A percentile compares a stretch with the other conserved stretches of the same genome.
These are phyloP conservation scores for Hybognathus amarus DNA, from an alignment of 2,797 vertebrate species.

Conservation along the genomic window DNA sequence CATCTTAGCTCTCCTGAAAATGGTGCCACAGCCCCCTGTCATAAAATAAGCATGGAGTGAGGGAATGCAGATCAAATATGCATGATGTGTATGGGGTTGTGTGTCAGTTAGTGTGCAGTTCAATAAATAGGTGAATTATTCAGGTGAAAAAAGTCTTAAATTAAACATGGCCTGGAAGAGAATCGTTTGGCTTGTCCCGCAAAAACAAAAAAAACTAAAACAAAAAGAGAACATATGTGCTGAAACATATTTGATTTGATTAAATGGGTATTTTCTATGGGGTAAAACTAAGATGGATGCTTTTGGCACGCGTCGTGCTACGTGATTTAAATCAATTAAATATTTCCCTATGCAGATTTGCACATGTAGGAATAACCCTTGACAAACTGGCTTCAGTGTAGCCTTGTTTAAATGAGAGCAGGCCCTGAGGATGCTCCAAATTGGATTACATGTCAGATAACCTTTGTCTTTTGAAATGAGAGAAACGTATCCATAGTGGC, in stretches of 20 bases:
- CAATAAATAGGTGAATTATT: constrained; percentile 59
- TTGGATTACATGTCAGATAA: constrained; percentile 54
- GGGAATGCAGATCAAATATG: constrained; percentile 53
- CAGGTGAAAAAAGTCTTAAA: constrained; percentile 31
- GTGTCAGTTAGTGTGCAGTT: constrained; percentile 57
- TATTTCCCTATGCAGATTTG: constrained; percentile 34
- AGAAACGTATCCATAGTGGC: constrained; percentile 55
- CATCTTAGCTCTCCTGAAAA: constrained; percentile 5
- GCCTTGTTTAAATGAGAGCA: constrained; percentile 42
- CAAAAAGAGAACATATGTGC: background rate
- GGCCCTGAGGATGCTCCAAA: constrained; percentile 51
- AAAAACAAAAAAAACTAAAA: constrained; percentile 19
- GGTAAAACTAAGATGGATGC: background rate
- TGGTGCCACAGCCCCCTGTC: background rate
- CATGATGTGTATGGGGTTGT: constrained; percentile 54
- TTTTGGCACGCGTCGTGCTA: background rate
- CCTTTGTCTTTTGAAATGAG: constrained; percentile 56
- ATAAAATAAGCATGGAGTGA: constrained; percentile 42
- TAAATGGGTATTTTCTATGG: background rate
- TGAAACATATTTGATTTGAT: background rate
- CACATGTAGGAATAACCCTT: constrained; percentile 8
- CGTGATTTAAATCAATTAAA: constrained; percentile 24
- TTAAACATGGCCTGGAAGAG: constrained; percentile 49
- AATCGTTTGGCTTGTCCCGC: constrained; percentile 20
- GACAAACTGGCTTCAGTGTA: background rate